Conservation (phyloP, 2,888 invertebrate species). For the Bellardia pandia region DNA sequence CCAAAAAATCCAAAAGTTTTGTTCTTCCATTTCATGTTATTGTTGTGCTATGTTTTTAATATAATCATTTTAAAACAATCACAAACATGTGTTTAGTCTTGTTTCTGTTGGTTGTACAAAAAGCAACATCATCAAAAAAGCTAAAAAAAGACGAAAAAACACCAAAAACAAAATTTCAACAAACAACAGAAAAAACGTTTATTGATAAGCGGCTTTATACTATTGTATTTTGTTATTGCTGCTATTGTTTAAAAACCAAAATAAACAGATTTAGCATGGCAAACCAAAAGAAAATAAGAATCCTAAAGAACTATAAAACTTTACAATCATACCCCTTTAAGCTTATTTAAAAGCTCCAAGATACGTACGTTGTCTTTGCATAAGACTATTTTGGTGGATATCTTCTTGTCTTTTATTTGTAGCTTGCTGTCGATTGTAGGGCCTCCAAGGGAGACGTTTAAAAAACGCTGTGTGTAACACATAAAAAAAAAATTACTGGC, state of each 20-base stretch:
- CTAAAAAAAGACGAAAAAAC: not conserved
- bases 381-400: constrained; percentile 26
- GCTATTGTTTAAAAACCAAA: constrained; percentile 52
- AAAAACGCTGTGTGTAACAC: constrained; percentile 49
- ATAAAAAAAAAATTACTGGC: constrained; percentile 64
- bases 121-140: constrained; percentile 47
- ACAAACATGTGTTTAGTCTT: constrained; percentile 74
- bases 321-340: constrained; percentile 37
- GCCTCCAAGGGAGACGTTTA: constrained; percentile 71
- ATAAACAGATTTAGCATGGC: constrained; percentile 32
- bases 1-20: constrained; percentile 18
- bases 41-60: constrained; percentile 53
- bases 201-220: constrained; percentile 64
- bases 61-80: constrained; percentile 74
- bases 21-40: not conserved
- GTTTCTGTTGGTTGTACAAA: constrained; percentile 62
- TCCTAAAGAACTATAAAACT: constrained; percentile 47
- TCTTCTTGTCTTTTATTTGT: not conserved
- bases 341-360: constrained; percentile 21
- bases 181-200: constrained; percentile 55
- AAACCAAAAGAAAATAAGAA: constrained; percentile 31
- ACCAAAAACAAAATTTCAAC: constrained; percentile 22
- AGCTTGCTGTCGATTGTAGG: constrained; percentile 29
- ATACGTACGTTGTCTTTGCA: constrained; percentile 17
- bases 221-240: constrained; percentile 37